Evolutionary conservation across 2,888 invertebrate genomes (phyloP).

Genomic region (Hypolimnas misippus): DNA sequence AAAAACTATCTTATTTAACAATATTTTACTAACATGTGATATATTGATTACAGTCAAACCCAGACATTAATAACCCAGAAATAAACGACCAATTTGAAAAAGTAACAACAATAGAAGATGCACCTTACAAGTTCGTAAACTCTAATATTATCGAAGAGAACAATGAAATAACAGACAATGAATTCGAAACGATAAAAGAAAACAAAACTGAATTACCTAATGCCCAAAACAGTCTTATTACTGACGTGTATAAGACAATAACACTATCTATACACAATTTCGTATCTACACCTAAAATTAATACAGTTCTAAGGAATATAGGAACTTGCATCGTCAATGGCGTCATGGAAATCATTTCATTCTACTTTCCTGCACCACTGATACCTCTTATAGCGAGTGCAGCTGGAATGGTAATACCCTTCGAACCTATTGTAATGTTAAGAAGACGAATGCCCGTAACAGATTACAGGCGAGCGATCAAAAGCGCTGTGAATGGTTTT

Average conservation of each 20-base stretch:
- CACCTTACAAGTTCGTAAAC: constrained; percentile 12
- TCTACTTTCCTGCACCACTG: constrained; percentile 69
- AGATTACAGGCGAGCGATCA: constrained; percentile 71
- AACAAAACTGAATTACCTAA: constrained; percentile 22
- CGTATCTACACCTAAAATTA: constrained; percentile 59
- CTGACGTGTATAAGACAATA: constrained; percentile 51
- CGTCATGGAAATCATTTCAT: constrained; percentile 68
- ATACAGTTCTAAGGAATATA: constrained; percentile 61
- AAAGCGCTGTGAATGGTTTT: constrained; percentile 65
- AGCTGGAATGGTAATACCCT: constrained; percentile 73
- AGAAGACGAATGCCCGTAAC: constrained; percentile 71
- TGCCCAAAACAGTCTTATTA: constrained; percentile 18
- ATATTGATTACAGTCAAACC: constrained; percentile 8
- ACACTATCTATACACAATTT: constrained; percentile 52
- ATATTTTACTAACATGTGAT: background rate
- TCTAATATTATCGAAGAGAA: constrained; percentile 28
- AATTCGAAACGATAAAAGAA: constrained; percentile 12
- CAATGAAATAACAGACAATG: constrained; percentile 24
- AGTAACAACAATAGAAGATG: constrained; percentile 18
- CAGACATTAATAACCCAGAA: constrained; percentile 62
- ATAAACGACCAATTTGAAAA: constrained; percentile 58
- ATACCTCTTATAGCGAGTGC: constrained; percentile 72
- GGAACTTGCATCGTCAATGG: constrained; percentile 75
- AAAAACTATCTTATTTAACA: too few species aligned
- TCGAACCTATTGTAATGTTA: constrained; percentile 71